Conservation (phyloP, 2,113 vertebrate genomes). For the Atrichornis clamosus region DNA sequence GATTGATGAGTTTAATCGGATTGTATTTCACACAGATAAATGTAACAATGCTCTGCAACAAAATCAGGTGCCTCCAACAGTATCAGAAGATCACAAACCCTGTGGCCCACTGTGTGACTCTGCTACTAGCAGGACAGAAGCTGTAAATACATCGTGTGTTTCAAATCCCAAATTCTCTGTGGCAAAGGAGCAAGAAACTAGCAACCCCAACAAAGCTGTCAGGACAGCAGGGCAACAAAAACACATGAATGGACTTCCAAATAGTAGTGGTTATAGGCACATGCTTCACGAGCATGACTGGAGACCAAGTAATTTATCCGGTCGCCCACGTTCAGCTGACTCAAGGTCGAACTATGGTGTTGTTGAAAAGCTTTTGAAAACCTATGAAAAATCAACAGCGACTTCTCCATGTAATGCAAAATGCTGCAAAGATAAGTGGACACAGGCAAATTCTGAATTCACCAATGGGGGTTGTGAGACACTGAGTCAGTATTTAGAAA, state of each 20-base stretch:
- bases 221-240: conserved; percentile 16
- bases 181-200: conserved; percentile 34
- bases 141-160: not conserved
- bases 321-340: conserved; percentile 88
- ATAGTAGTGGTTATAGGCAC: conserved; percentile 63
- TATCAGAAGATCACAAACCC: conserved; percentile 45
- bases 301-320: conserved; percentile 88
- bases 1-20: conserved; percentile 92
- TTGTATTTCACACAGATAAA: conserved; percentile 89
- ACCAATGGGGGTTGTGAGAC: conserved; percentile 59
- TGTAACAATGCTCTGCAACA: conserved; percentile 23
- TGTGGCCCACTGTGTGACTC: conserved; percentile 7
- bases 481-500: conserved; percentile 75
- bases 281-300: conserved; percentile 85
- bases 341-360: conserved; percentile 93
- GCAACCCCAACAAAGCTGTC: conserved; percentile 1
- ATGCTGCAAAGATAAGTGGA: conserved; percentile 54
- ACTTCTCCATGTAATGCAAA: conserved; percentile 61
- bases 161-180: not conserved
- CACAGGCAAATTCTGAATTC: conserved; percentile 53
- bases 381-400: conserved; percentile 78
- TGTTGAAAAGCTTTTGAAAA: conserved; percentile 90
- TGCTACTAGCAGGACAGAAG: not conserved
- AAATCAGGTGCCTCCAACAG: conserved; percentile 17
- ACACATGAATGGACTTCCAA: conserved; percentile 48